Conservation (phyloP, 2,797 vertebrate species). For the Myiotriccus ornatus region DNA sequence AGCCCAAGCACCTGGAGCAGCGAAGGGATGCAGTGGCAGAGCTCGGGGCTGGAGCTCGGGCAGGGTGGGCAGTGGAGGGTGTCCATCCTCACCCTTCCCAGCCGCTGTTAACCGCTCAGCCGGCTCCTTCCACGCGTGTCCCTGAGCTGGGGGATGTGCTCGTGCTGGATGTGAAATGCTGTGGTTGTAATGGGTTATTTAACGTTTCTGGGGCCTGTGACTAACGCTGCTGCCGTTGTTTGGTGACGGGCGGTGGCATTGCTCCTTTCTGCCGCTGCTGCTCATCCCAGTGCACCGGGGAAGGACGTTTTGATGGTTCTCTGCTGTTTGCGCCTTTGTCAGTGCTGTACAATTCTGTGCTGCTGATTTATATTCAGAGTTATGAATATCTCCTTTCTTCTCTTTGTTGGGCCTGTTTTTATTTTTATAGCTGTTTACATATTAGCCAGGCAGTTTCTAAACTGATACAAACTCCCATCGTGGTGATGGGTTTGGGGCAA, state of each 20-base stretch:
- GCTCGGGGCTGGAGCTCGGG: background rate
- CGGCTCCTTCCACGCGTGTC: background rate
- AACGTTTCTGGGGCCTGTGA: background rate
- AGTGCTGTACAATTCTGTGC: background rate
- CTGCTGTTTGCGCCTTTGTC: background rate
- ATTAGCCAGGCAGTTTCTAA: background rate
- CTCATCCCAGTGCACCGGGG: background rate
- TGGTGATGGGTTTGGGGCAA: background rate
- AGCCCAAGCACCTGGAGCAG: accelerated
- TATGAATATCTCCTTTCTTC: constrained; percentile 23
- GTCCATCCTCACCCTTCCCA: background rate
- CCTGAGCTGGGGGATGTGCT: background rate
- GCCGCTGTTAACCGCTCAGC: background rate
- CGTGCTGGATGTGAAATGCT: background rate
- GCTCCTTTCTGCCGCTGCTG: background rate
- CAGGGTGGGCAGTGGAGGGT: background rate
- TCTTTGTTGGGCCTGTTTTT: background rate
- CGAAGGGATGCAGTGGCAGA: accelerated
- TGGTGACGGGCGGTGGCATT: background rate
- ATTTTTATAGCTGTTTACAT: constrained; percentile 26
- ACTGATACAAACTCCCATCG: background rate
- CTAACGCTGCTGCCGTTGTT: background rate
- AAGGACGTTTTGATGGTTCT: background rate
- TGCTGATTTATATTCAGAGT: constrained; percentile 32
- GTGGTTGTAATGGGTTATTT: background rate